A percentile compares a stretch with the other conserved stretches of the same genome.
These are phyloP conservation scores for Vireo altiloquus DNA, from an alignment of 2,113 vertebrate genomes.

Conservation along the genomic window DNA sequence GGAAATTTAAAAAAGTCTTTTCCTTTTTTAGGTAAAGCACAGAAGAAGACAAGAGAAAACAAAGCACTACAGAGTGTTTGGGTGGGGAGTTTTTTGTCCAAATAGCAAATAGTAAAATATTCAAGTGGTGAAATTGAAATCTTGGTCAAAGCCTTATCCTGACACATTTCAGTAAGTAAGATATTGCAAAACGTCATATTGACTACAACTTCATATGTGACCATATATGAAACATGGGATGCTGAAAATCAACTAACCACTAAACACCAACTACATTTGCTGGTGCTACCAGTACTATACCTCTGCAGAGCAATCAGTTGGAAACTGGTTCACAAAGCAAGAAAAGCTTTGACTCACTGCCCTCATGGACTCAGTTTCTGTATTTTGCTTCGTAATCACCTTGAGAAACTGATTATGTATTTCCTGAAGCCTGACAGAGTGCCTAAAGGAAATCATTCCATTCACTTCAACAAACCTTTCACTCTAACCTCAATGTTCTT, in stretches of 20 bases:
- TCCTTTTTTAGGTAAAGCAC: not conserved
- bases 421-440: not conserved
- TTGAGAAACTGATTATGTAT: not conserved
- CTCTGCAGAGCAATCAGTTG: not conserved
- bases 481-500: not conserved
- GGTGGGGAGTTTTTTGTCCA: rapidly evolving
- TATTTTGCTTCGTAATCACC: not conserved
- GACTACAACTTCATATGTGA: not conserved
- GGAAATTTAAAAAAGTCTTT: not conserved
- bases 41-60: not conserved
- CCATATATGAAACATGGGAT: not conserved
- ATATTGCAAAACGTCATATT: not conserved
- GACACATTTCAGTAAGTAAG: not conserved
- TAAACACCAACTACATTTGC: not conserved
- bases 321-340: not conserved
- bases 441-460: not conserved
- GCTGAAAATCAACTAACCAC: rapidly evolving
- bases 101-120: not conserved
- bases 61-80: not conserved
- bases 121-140: not conserved
- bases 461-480: not conserved
- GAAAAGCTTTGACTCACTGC: not conserved
- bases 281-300: rapidly evolving
- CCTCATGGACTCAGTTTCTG: not conserved
- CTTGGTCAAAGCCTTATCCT: not conserved